A percentile compares a stretch with the other conserved stretches of the same genome.
Evolutionary conservation across 2,797 vertebrate genomes (phyloP).

Genomic region (Pseudomugil gertrudae): DNA sequence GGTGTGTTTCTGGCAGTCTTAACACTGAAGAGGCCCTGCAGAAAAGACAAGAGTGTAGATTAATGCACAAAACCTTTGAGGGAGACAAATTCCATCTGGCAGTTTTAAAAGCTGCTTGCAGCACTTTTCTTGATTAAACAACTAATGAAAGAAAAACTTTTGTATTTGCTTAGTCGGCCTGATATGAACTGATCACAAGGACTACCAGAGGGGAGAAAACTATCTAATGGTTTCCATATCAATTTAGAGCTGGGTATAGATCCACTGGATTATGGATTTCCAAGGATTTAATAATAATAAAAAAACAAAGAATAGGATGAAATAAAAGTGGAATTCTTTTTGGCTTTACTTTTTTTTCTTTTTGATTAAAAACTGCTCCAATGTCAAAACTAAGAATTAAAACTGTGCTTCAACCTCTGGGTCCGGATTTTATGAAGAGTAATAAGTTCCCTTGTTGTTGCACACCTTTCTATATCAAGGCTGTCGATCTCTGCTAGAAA

Average conservation of each 20-base stretch:
- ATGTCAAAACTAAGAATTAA: slow-evolving; percentile 60
- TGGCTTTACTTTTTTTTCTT: background rate
- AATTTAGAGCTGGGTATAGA: slow-evolving; percentile 9
- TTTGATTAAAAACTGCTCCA: slow-evolving; percentile 58
- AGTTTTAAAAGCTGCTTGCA: slow-evolving; percentile 69
- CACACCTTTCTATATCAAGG: slow-evolving; percentile 73
- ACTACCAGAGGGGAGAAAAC: slow-evolving; percentile 37
- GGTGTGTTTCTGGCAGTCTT: slow-evolving; percentile 80
- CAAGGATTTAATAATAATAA: slow-evolving; percentile 19
- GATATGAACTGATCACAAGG: slow-evolving; percentile 61
- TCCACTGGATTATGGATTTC: slow-evolving; percentile 2
- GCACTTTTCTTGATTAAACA: slow-evolving; percentile 67
- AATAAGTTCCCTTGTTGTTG: slow-evolving; percentile 72
- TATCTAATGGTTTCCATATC: slow-evolving; percentile 15
- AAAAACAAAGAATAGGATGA: slow-evolving; percentile 28
- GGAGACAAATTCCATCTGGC: slow-evolving; percentile 68
- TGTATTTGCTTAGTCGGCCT: slow-evolving; percentile 52
- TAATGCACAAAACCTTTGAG: slow-evolving; percentile 74
- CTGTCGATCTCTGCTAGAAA: slow-evolving; percentile 72
- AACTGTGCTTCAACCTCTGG: slow-evolving; percentile 58
- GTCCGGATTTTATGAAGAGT: slow-evolving; percentile 62
- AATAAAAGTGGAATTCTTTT: slow-evolving; percentile 25
- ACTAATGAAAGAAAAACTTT: slow-evolving; percentile 63
- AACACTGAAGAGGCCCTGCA: slow-evolving; percentile 85
- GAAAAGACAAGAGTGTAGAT: slow-evolving; percentile 78